Conservation (phyloP, 1,140 invertebrate genomes). For the Ctenoplectra terminalis region DNA sequence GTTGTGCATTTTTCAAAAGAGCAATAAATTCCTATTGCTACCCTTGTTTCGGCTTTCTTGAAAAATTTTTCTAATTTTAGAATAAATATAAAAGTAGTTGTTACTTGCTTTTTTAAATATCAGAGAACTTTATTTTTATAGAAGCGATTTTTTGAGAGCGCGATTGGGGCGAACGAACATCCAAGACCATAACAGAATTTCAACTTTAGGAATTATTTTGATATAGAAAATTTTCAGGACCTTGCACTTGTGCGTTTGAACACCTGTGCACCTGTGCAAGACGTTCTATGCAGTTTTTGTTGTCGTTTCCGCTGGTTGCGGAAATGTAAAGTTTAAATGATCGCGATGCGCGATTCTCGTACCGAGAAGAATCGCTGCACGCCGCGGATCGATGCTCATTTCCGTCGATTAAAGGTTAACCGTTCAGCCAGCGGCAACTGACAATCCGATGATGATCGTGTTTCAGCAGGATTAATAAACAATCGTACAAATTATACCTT, state of each 20-base stretch:
- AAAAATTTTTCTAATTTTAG: no score
- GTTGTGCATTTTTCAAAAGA: no score
- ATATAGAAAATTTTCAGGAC: not conserved
- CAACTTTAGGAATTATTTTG: not conserved
- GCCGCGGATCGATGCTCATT: not conserved
- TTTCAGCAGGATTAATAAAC: conserved; percentile 10
- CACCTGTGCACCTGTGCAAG: not conserved
- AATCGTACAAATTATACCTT: not conserved
- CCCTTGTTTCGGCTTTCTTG: no score
- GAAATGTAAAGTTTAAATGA: not conserved
- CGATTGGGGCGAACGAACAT: no score
- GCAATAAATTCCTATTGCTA: no score
- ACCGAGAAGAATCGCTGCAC: not conserved
- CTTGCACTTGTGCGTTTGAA: not conserved
- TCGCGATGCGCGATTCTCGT: not conserved
- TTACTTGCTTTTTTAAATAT: no score
- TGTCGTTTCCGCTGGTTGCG: not conserved
- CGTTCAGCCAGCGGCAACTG: not conserved
- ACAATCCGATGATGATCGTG: not conserved
- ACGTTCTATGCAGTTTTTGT: not conserved
- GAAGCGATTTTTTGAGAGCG: no score
- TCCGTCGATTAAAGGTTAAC: conserved; percentile 11
- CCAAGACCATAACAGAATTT: no score
- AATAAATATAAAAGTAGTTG: no score
- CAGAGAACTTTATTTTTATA: no score